phyloP scores from a whole-genome alignment of 1,140 invertebrate species.

The Branchinecta lynchi region DNA sequence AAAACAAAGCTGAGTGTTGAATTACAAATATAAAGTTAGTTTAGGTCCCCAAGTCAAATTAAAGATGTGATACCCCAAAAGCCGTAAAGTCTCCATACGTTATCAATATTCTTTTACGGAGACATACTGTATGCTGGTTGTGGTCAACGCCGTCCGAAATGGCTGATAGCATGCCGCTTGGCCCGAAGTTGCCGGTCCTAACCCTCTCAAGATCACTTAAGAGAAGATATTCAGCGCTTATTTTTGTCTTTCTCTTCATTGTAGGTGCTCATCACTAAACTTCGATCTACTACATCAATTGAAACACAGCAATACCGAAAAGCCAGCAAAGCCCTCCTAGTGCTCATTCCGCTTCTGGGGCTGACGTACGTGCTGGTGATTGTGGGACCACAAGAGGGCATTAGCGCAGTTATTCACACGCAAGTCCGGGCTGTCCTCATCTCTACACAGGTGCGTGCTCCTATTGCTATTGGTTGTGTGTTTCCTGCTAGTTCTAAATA shows the following conservation, averaged over 20 bases:
- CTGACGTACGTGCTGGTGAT: slow-evolving; percentile 69
- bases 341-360: slow-evolving; percentile 72
- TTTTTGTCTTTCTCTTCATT: slow-evolving; percentile 10
- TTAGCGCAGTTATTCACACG: slow-evolving; percentile 46
- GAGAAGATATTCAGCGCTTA: too few relatives aligned
- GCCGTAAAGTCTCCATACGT: too few relatives aligned
- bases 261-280: slow-evolving; percentile 76
- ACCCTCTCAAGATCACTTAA: too few relatives aligned
- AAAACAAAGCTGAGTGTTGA: too few relatives aligned
- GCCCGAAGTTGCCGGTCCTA: too few relatives aligned
- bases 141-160: too few relatives aligned
- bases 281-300: slow-evolving; percentile 63
- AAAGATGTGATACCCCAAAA: too few relatives aligned
- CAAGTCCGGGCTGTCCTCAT: slow-evolving; percentile 49
- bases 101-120: too few relatives aligned
- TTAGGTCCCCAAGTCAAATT: too few relatives aligned
- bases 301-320: slow-evolving; percentile 78
- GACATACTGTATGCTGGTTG: too few relatives aligned
- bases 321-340: slow-evolving; percentile 69
- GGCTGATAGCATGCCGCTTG: too few relatives aligned
- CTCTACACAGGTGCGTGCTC: slow-evolving; percentile 53
- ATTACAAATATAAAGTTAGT: too few relatives aligned
- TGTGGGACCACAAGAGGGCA: slow-evolving; percentile 50
- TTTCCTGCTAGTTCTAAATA: neutral
- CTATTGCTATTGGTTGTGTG: neutral